phyloP scores from a whole-genome alignment of 1,140 invertebrate genomes.

The Chelonus insularis region DNA sequence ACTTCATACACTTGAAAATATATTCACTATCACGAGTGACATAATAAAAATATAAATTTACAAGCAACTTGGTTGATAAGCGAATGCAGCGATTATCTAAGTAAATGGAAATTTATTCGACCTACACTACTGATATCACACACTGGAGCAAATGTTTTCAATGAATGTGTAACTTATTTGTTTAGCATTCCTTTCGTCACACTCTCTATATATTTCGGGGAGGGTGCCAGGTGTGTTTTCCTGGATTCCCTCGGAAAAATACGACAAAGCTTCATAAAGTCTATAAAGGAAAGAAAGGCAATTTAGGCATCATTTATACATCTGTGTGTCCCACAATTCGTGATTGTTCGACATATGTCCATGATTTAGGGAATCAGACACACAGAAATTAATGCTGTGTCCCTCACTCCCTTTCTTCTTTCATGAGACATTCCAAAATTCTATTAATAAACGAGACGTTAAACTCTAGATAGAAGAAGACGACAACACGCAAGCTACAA shows the following conservation, averaged over 20 bases:
- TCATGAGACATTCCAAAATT: conserved; percentile 4
- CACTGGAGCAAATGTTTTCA: too few relatives aligned
- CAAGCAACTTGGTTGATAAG: conserved; percentile 11
- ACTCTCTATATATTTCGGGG: too few relatives aligned
- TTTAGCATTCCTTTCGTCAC: too few relatives aligned
- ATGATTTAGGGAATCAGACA: not conserved
- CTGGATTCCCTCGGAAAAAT: too few relatives aligned
- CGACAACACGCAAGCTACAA: conserved; percentile 15
- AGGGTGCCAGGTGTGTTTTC: too few relatives aligned
- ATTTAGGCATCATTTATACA: not conserved
- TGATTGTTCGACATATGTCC: not conserved
- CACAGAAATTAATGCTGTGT: not conserved
- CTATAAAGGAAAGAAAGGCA: too few relatives aligned
- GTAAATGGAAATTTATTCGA: conserved; percentile 17
- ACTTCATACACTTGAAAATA: too few relatives aligned
- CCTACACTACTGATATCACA: conserved; percentile 3
- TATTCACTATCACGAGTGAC: not conserved
- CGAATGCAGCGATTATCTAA: conserved; percentile 11
- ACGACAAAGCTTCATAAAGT: too few relatives aligned
- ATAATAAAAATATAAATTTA: conserved; percentile 11
- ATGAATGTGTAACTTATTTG: too few relatives aligned
- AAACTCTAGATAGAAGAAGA: conserved; percentile 3
- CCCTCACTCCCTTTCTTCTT: not conserved
- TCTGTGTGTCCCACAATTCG: conserved; percentile 1
- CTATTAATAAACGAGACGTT: conserved; percentile 24